Base-by-base conservation (phyloP, 2,888 invertebrate species). In the Torymus tubicola region DNA sequence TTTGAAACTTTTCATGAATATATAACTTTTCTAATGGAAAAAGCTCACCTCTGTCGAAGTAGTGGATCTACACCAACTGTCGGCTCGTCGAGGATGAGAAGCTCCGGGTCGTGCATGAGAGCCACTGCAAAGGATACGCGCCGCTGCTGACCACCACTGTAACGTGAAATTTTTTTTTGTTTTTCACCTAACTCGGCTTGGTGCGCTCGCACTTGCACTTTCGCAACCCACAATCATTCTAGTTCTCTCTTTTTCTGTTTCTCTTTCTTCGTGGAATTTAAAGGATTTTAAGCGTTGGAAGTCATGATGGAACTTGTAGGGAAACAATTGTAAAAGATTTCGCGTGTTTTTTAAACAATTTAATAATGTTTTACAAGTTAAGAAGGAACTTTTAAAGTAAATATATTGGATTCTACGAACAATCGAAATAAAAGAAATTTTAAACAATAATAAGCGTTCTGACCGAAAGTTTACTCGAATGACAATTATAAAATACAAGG, bases 61-160 rank as follows among this genome's bases (percentile, higher is more conserved):
- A 97, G 92, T 0, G 97, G 97, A 92, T 98, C 97, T 77, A 98
- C 97, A 3, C 97, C 97, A 65, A 98, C 97, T 0, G 97, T 98
- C 0, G 97, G 97, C 91, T 98, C 98, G 90, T 98, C 98, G 82
- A 98, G 93, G 91, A 98, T 97, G 82, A 98, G 92, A 64, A 98
- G 93, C 90, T 97, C 96, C 0, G 98, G 98, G 91, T 97, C 97
- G 89, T 98, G 97, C 94, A 98, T 96, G 21, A 98, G 93, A 0
- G 97, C 97, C 55, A 97, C 97, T 0, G 97, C 96, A 91, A 98
- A 97, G 0, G 97, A 97, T 0, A 97, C 97, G 81, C 98, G 93
- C 75, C 98, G 93, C 90, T 97, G 96, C 91, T 98, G 97, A 50
- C 98, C 97, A 85, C 98, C 97, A 91, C 98, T 96, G 91, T 13